phyloP scores from a whole-genome alignment of 2,888 invertebrate species.

The Nephrotoma flavescens region DNA sequence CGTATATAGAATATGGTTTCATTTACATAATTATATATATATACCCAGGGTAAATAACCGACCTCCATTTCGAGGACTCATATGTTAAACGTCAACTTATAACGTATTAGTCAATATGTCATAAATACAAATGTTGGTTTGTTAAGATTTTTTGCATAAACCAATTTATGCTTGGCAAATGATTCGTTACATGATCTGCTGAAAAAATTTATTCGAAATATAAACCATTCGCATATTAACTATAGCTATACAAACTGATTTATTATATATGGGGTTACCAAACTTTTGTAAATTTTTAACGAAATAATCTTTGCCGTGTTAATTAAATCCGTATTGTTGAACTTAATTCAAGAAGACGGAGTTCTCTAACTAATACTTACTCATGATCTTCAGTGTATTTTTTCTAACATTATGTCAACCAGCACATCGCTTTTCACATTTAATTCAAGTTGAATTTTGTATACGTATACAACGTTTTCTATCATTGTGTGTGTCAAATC shows the following conservation, averaged over 20 bases:
- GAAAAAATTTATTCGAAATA: background rate
- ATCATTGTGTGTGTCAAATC: too few relatives aligned
- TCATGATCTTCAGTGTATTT: too few relatives aligned
- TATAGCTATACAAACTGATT: background rate
- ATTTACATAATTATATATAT: background rate
- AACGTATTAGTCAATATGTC: background rate
- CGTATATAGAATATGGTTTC: too few relatives aligned
- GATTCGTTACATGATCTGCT: too few relatives aligned
- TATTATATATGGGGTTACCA: background rate
- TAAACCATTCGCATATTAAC: background rate
- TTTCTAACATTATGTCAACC: too few relatives aligned
- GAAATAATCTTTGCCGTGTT: too few relatives aligned
- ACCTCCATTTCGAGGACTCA: background rate
- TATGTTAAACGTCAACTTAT: background rate
- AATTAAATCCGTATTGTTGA: too few relatives aligned
- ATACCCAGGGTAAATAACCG: background rate
- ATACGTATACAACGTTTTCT: too few relatives aligned
- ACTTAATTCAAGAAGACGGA: too few relatives aligned
- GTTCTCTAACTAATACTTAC: too few relatives aligned
- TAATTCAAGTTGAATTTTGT: too few relatives aligned
- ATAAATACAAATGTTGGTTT: background rate
- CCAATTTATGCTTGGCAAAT: background rate
- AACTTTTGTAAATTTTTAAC: background rate
- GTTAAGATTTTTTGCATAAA: background rate
- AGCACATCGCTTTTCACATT: too few relatives aligned